phyloP scores from a whole-genome alignment of 2,888 invertebrate species.

The Ochropleura leucogaster region DNA sequence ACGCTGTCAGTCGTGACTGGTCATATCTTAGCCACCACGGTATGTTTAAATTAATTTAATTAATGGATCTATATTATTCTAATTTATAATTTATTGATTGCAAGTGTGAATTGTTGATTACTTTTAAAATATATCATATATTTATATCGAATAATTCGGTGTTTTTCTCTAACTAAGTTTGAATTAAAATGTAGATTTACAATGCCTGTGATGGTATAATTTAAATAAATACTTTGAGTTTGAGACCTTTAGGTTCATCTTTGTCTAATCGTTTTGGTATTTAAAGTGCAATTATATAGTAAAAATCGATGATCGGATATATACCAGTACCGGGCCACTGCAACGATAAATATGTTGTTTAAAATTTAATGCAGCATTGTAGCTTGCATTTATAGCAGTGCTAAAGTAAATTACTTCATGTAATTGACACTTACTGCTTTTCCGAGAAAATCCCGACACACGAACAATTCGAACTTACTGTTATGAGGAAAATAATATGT shows the following conservation, averaged over 20 bases:
- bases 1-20: no score
- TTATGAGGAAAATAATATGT: slow-evolving; percentile 12
- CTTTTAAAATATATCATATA: no score
- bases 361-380: slow-evolving; percentile 26
- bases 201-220: no score
- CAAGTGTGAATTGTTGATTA: no score
- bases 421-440: slow-evolving; percentile 49
- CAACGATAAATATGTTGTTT: slow-evolving; percentile 37
- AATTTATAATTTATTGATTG: no score
- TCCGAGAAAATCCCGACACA: slow-evolving; percentile 19
- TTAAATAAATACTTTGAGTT: no score
- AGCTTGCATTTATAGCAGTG: slow-evolving; percentile 12
- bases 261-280: background rate
- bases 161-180: no score
- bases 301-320: background rate
- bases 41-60: no score
- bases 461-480: background rate
- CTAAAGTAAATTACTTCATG: slow-evolving; percentile 16
- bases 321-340: slow-evolving; percentile 1
- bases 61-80: no score
- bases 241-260: background rate
- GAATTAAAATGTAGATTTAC: no score
- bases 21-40: no score
- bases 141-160: no score
- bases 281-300: background rate